Conservation (phyloP, 2,888 invertebrate genomes). For the Zygaena filipendulae region DNA sequence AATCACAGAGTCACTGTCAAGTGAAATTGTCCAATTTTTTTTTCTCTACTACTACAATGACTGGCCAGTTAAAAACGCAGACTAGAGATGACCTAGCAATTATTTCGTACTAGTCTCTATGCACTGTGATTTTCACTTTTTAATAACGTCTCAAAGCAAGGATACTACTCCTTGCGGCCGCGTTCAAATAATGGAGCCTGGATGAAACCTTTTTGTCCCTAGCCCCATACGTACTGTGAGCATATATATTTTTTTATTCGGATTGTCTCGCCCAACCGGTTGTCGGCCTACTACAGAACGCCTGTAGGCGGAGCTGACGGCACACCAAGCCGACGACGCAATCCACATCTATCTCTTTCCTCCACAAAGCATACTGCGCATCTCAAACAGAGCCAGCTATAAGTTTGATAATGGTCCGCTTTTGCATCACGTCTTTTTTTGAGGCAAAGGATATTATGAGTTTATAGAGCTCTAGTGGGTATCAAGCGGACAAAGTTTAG, state of each 20-base stretch:
- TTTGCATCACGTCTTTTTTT: constrained; percentile 29
- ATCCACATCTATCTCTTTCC: constrained; percentile 23
- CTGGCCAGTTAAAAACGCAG: constrained; percentile 25
- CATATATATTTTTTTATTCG: constrained; percentile 30
- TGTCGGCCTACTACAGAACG: constrained; percentile 30
- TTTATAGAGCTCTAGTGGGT: constrained; percentile 16
- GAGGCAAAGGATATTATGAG: constrained; percentile 22
- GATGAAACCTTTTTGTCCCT: constrained; percentile 51
- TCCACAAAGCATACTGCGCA: constrained; percentile 4
- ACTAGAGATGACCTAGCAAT: constrained; percentile 30
- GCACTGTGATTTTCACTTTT: constrained; percentile 43
- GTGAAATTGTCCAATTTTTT: constrained; percentile 31
- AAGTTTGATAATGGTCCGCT: constrained; percentile 18
- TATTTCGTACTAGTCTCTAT: constrained; percentile 1
- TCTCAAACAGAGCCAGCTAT: constrained; percentile 22
- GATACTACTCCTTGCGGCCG: constrained; percentile 42
- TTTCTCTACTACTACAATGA: constrained; percentile 22
- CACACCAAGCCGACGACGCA: constrained; percentile 7
- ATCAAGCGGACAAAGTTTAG: constrained; percentile 7
- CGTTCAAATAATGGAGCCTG: constrained; percentile 37
- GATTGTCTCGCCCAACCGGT: constrained; percentile 47
- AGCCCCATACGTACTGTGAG: constrained; percentile 33
- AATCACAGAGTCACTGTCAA: constrained; percentile 32
- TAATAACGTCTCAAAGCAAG: constrained; percentile 26
- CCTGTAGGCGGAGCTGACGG: constrained; percentile 35